Evolutionary conservation across 92 coral and sea anemone species (phyloP), one percentile per base, ranked within the genome.

Genomic region (Montipora capitata): DNA sequence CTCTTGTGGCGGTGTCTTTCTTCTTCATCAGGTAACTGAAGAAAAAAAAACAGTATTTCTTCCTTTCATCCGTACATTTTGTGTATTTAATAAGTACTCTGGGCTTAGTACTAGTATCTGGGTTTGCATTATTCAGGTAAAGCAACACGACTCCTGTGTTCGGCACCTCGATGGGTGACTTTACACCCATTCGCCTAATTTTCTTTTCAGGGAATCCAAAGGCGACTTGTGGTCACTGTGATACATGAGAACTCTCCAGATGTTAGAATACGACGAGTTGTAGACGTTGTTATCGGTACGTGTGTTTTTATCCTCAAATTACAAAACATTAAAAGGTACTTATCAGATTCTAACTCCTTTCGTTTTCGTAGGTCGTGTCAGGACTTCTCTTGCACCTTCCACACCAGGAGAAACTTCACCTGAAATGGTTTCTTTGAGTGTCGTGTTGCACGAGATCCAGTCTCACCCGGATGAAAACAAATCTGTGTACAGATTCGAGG

Each of bases 381-480:
- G 98, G 9, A 72, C 95, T 49, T 40, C 92, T 63, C 71, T 81
- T 76, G 80, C 71, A 9, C 88, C 86, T 41, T 84, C 96, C 15
- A 69, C 89, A 40, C 17, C 81, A 0, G 77, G 71, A 68, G 93
- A 87, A 44, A 59, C 92, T 73, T 87, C 93, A 18, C 82, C 91
- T 14, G 85, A 82, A 56, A 61, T 76, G 10, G 77, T 95, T 40
- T 95, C 98, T 9, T 52, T 95, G 10, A 95, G 75, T 77, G 86
- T 95, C 14, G 79, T 95, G 18, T 95, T 96, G 27, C 98, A 96
- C 77, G 94, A 91, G 73, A 83, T 93, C 86, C 98, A 95, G 80
- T 97, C 99, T 51, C 99, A 97, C 84, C 99, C 99, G 35, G 95
- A 92, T 67, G 99, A 97, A 73, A 88, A 96, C 44, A 95, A 91